Evolutionary conservation across 2,113 vertebrate species (phyloP), one percentile per base, ranked within the genome.

Genomic region (Acrocephalus arundinaceus): DNA sequence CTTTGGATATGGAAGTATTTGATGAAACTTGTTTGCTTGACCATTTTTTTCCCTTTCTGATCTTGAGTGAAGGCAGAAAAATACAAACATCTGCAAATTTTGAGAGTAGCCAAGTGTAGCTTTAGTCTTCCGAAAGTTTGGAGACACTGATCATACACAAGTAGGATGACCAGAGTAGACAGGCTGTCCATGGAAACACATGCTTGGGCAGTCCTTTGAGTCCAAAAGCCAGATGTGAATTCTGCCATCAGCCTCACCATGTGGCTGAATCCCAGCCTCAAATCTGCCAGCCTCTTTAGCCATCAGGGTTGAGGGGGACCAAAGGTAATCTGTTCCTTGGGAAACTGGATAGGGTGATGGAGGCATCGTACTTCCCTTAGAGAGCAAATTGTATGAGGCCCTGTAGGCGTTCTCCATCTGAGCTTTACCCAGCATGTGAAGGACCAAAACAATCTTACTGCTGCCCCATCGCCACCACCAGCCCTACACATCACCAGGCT

Each of bases 281-380:
- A 11, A 86, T 24, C 43, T 74, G 72, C 31, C 10, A 4, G n/a
- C 48, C 10, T 37, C 41, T 49, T 43, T 35, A 77, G 49, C 49
- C 35, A 49, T 49, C 28, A 61, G 45, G 20, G 24, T 31, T 71
- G 85, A 52, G 24, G 19, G 89, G 49, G 23, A 61, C 45, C n/a
- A 48, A 21, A 82, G 11, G 19, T 21, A 54, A 66, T 33, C 33
- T 39, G 9, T 57, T 78, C n/a, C 27, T 54, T 77, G 30, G 52
- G 39, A 86, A 61, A 48, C 3, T 31, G 10, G 15, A 17, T 19
- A 63, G 59, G 10, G n/a, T 62, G 67, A 54, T 0, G 1, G 79
- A 51, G n/a, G 20, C 18, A 46, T 18, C 0, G 0, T 58, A 3
- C 13, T 59, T 84, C 16, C n/a, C 35, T 54, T 33, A 8, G 43